phyloP scores from a whole-genome alignment of 1,140 invertebrate species.

The Tribolium castaneum region DNA sequence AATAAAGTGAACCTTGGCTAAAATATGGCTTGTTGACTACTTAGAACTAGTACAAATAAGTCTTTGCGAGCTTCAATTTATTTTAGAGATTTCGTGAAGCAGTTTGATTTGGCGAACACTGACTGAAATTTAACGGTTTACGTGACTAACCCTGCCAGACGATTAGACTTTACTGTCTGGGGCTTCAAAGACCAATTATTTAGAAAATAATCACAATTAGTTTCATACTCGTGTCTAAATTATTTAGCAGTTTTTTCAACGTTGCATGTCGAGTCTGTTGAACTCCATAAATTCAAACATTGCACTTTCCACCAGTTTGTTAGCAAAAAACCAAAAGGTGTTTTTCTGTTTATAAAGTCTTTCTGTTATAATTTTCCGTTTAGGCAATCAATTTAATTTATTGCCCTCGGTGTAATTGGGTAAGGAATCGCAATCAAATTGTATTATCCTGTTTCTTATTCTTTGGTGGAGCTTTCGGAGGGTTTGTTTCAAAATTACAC shows the following conservation, averaged over 20 bases:
- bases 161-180: neutral
- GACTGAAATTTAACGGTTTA: constrained; percentile 13
- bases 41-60: constrained; percentile 17
- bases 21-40: constrained; percentile 29
- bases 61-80: constrained; percentile 14
- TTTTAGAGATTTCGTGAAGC: constrained; percentile 4
- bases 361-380: neutral
- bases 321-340: too few relatives aligned
- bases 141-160: neutral
- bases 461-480: neutral
- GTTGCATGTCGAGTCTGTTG: neutral
- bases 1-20: constrained; percentile 8
- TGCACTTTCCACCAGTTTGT: neutral
- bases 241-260: neutral
- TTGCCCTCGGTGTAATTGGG: neutral
- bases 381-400: constrained; percentile 2
- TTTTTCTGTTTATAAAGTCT: neutral
- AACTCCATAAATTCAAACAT: neutral
- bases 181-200: neutral
- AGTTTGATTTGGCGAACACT: neutral
- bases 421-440: neutral
- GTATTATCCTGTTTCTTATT: neutral
- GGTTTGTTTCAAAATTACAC: too few relatives aligned
- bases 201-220: too few relatives aligned
- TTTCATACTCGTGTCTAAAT: neutral